These are phyloP conservation scores for Penaeus chinensis DNA, from an alignment of 1,140 invertebrate species.

Conservation along the genomic window DNA sequence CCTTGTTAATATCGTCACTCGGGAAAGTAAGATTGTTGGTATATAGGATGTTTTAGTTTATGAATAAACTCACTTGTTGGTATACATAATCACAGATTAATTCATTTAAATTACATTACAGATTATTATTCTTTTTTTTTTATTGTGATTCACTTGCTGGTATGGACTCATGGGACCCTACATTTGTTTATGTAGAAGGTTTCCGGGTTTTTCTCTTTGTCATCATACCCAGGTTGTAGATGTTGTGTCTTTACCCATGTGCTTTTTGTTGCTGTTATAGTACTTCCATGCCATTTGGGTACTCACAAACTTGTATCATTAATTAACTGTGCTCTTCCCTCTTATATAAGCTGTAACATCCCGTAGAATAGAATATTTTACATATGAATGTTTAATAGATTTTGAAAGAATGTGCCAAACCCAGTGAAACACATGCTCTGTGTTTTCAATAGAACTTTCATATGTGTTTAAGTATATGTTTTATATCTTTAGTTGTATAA, in stretches of 20 bases:
- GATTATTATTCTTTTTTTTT: too few relatives aligned
- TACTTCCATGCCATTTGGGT: constrained; percentile 27
- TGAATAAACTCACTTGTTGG: constrained; percentile 8
- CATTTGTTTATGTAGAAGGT: neutral
- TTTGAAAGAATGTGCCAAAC: constrained; percentile 46
- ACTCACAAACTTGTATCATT: constrained; percentile 14
- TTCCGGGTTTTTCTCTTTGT: too few relatives aligned
- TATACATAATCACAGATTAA: constrained; percentile 4
- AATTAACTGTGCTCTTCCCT: constrained; percentile 21
- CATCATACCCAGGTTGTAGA: neutral
- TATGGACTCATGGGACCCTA: neutral
- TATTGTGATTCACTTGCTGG: constrained; percentile 9
- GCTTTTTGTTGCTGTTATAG: constrained; percentile 30
- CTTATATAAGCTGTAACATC: constrained; percentile 27
- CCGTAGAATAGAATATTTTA: constrained; percentile 41
- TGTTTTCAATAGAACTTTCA: constrained; percentile 26
- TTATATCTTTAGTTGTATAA: neutral
- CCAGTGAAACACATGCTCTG: constrained; percentile 38
- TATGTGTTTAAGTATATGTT: too few relatives aligned
- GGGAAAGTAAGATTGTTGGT: constrained; percentile 31
- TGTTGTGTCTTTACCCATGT: neutral
- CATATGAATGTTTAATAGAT: constrained; percentile 38
- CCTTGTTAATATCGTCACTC: constrained; percentile 19
- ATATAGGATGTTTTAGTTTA: constrained; percentile 29
- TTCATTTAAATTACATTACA: too few relatives aligned